Conservation (phyloP, 2,113 vertebrate species). For the Atrichornis clamosus region DNA sequence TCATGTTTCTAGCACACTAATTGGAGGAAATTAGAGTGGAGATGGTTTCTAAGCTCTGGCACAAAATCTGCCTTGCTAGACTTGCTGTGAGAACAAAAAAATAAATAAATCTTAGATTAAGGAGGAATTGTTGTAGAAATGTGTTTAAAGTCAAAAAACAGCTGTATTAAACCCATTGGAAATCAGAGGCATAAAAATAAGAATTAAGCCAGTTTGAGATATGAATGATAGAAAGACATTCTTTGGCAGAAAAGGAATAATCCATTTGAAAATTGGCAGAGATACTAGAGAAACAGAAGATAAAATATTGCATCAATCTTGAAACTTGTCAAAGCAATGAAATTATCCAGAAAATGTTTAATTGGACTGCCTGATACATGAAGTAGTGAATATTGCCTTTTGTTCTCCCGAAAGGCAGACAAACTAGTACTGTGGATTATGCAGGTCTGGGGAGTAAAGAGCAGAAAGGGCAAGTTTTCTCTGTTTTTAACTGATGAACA, state of each 20-base stretch:
- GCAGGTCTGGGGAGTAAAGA: background rate
- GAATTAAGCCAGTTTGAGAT: background rate
- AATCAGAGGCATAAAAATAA: background rate
- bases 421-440: background rate
- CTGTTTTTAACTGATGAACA: background rate
- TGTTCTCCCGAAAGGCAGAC: background rate
- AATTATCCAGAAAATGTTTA: slow-evolving; percentile 18
- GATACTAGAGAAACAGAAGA: background rate
- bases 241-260: slow-evolving; percentile 11
- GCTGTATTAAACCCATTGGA: background rate
- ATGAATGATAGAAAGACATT: slow-evolving; percentile 1
- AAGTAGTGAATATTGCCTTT: background rate
- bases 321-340: slow-evolving; percentile 35
- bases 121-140: background rate
- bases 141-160: background rate
- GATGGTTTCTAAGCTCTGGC: background rate
- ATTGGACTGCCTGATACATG: background rate
- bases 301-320: slow-evolving; percentile 12
- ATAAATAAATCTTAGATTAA: background rate
- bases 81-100: background rate
- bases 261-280: background rate
- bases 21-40: background rate
- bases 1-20: background rate
- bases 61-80: background rate
- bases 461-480: background rate